Conservation (phyloP, 1,140 invertebrate genomes). For the Berghia stephanieae region DNA sequence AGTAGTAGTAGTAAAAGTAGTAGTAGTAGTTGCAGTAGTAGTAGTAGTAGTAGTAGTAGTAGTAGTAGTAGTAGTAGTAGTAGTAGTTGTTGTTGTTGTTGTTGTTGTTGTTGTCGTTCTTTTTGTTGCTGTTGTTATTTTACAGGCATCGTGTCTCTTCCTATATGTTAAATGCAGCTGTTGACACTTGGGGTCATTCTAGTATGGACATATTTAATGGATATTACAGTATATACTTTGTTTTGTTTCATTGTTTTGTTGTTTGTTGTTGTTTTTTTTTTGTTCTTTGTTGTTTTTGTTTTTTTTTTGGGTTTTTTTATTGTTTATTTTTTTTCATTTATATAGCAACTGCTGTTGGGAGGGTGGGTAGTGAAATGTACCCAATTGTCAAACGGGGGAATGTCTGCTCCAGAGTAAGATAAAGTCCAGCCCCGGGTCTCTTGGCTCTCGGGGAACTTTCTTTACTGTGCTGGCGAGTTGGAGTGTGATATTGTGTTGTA, state of each 20-base stretch:
- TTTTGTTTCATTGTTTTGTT: too few relatives aligned
- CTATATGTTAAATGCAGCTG: neutral
- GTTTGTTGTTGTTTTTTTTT: too few relatives aligned
- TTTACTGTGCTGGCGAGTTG: too few relatives aligned
- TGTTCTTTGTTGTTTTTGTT: too few relatives aligned
- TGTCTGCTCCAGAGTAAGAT: too few relatives aligned
- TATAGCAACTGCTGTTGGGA: neutral
- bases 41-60: neutral
- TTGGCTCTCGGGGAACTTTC: too few relatives aligned
- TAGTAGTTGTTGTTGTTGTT: neutral
- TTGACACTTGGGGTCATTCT: neutral
- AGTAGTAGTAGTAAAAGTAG: slow-evolving; percentile 19
- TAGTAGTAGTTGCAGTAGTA: too few relatives aligned
- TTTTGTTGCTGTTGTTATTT: neutral
- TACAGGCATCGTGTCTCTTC: too few relatives aligned
- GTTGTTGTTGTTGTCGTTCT: neutral
- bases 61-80: slow-evolving; percentile 9
- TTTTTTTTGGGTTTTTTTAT: too few relatives aligned
- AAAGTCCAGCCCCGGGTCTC: too few relatives aligned
- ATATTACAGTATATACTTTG: neutral
- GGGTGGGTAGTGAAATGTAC: neutral
- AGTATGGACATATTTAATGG: neutral
- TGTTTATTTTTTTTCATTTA: neutral
- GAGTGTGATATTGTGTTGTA: too few relatives aligned
- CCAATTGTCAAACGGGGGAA: too few relatives aligned